These are phyloP conservation scores for Galleria mellonella DNA, from an alignment of 1,140 invertebrate genomes.

Conservation along the genomic window DNA sequence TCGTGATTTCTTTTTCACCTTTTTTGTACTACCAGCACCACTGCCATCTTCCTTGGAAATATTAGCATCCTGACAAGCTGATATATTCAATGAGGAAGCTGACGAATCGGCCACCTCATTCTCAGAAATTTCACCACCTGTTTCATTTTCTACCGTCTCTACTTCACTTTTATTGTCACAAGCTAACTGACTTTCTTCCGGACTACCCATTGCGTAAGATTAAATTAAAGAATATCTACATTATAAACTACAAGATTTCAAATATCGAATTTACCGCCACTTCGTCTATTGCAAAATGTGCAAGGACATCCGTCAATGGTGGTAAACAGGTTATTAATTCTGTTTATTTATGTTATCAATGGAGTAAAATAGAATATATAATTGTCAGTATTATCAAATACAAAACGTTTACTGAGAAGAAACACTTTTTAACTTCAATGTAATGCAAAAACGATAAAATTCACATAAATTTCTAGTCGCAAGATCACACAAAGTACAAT, in stretches of 20 bases:
- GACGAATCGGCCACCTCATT: slow-evolving; percentile 37
- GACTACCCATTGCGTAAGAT: slow-evolving; percentile 51
- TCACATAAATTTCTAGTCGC: no score
- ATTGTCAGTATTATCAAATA: no score
- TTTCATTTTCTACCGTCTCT: slow-evolving; percentile 55
- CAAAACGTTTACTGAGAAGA: no score
- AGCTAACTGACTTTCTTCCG: slow-evolving; percentile 75
- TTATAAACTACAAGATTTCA: slow-evolving; percentile 25
- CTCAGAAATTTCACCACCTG: slow-evolving; percentile 39
- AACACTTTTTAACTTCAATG: no score
- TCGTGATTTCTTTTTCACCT: slow-evolving; percentile 62
- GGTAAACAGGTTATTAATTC: slow-evolving; percentile 66
- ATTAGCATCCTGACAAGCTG: slow-evolving; percentile 30
- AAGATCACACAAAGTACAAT: no score
- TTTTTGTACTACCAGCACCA: slow-evolving; percentile 34
- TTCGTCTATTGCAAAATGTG: slow-evolving; percentile 58
- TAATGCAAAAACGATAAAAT: no score
- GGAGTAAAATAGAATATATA: slow-evolving; percentile 5
- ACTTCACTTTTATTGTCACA: slow-evolving; percentile 86
- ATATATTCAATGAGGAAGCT: slow-evolving; percentile 26
- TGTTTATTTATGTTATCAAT: slow-evolving; percentile 29
- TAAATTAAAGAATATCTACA: slow-evolving; percentile 25
- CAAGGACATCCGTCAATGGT: slow-evolving; percentile 68
- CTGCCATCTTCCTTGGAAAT: slow-evolving; percentile 44
- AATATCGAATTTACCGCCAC: slow-evolving; percentile 70